Percentiles rank a stretch among this genome's conserved stretches.
phyloP scores from a whole-genome alignment of 2,888 invertebrate species.

The Andrena fulva region DNA sequence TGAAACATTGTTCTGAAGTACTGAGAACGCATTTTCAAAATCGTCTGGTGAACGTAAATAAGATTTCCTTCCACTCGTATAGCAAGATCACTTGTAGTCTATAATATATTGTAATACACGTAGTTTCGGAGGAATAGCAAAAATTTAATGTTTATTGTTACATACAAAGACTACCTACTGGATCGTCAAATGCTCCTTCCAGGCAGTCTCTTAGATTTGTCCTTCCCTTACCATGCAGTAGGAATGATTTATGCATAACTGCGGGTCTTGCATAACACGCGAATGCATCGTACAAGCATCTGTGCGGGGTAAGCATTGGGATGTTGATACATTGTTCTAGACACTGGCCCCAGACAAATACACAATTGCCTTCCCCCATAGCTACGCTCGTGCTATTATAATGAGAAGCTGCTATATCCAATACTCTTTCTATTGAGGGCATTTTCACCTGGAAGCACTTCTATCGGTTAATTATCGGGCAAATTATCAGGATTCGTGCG shows the following conservation, averaged over 20 bases:
- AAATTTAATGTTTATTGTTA: neutral
- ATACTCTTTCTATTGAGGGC: conserved; percentile 84
- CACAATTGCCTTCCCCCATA: conserved; percentile 86
- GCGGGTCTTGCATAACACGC: conserved; percentile 87
- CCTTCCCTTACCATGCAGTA: conserved; percentile 81
- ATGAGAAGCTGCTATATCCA: conserved; percentile 87
- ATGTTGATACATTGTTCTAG: conserved; percentile 82
- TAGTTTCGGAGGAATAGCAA: neutral
- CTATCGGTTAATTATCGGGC: neutral
- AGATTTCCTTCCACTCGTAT: conserved; percentile 86
- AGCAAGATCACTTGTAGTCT: conserved; percentile 87
- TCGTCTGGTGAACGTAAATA: conserved; percentile 87
- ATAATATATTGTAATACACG: conserved; percentile 24
- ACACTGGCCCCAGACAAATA: conserved; percentile 89
- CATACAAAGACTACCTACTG: conserved; percentile 81
- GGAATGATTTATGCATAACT: conserved; percentile 86
- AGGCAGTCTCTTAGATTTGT: conserved; percentile 84
- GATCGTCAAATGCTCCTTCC: conserved; percentile 87
- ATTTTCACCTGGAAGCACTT: conserved; percentile 63
- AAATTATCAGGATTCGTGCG: neutral
- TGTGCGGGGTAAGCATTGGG: conserved; percentile 86
- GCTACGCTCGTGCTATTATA: conserved; percentile 87
- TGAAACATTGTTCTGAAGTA: conserved; percentile 88
- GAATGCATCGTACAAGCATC: conserved; percentile 87
- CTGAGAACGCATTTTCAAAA: conserved; percentile 87